Percentiles rank a stretch among this genome's conserved stretches.
Conservation (phyloP, 2,113 vertebrate species). For the Hydrochoerus hydrochaeris region DNA sequence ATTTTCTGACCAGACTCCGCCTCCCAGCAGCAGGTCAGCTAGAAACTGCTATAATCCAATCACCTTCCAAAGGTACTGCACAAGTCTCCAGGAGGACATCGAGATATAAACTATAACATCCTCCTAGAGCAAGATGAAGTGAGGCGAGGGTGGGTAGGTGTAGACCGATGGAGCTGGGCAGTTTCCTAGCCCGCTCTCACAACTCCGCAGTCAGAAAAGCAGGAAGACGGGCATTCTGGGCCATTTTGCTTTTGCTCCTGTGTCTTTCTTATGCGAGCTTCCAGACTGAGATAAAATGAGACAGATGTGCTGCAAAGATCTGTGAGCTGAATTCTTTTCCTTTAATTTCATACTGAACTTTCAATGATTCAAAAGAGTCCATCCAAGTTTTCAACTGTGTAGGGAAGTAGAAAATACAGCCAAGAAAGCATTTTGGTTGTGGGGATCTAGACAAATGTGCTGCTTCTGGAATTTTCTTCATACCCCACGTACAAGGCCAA, state of each 20-base stretch:
- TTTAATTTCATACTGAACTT: conserved; percentile 42
- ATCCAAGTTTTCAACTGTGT: neutral
- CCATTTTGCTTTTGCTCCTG: neutral
- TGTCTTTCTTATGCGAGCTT: neutral
- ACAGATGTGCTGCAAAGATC: neutral
- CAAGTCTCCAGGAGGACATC: neutral
- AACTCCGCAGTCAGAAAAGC: neutral
- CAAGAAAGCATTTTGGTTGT: neutral
- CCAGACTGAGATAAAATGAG: conserved; percentile 12
- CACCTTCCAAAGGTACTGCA: neutral
- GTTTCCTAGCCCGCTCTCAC: neutral
- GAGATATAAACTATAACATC: neutral
- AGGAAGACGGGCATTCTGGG: neutral
- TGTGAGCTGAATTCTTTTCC: neutral
- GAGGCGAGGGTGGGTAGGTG: neutral
- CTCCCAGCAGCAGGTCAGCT: neutral
- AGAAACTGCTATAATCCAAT: neutral
- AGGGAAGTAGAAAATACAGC: neutral
- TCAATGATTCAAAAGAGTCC: conserved; percentile 10
- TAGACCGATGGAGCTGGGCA: neutral
- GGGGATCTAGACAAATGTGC: neutral
- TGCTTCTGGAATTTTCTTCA: neutral
- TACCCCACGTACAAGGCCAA: neutral
- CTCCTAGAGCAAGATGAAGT: neutral
- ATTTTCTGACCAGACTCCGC: neutral